These are phyloP conservation scores for Eulithis prunata DNA, from an alignment of 2,888 invertebrate species.

Conservation along the genomic window DNA sequence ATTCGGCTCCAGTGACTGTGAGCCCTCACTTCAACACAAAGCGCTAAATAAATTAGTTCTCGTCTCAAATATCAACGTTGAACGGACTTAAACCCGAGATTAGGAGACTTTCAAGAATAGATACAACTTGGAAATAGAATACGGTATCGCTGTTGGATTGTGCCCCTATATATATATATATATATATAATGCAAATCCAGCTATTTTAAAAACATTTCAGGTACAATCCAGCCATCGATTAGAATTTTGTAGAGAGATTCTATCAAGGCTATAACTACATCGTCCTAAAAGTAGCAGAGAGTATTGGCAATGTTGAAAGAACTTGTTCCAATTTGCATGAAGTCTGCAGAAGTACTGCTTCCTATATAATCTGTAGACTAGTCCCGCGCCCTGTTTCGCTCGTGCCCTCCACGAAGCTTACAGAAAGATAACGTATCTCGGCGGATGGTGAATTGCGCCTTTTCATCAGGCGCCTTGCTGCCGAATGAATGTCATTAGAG, in stretches of 20 bases:
- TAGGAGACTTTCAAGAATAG: conserved; percentile 10
- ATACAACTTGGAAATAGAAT: neutral
- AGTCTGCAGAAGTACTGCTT: conserved; percentile 12
- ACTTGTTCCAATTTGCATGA: neutral
- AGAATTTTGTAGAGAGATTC: too few relatives aligned
- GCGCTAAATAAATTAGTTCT: conserved; percentile 21
- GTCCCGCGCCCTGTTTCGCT: conserved; percentile 10
- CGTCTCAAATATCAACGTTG: conserved; percentile 17
- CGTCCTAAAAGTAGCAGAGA: too few relatives aligned
- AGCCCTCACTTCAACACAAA: conserved; percentile 11
- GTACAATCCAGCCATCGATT: too few relatives aligned
- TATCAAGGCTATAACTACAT: too few relatives aligned
- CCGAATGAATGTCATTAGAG: conserved; percentile 12
- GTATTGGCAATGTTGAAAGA: neutral
- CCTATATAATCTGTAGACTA: conserved; percentile 16
- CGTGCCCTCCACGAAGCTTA: conserved; percentile 14
- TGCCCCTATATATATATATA: too few relatives aligned
- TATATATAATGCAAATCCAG: too few relatives aligned
- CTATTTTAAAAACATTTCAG: too few relatives aligned
- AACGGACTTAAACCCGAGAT: conserved; percentile 5
- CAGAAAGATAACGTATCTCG: conserved; percentile 40
- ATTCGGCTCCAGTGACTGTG: neutral
- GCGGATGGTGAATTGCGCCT: conserved; percentile 32
- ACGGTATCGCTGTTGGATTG: too few relatives aligned
- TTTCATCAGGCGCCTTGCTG: conserved; percentile 26